Conservation (phyloP, 1,140 invertebrate genomes). For the Eubasilissa regina region DNA sequence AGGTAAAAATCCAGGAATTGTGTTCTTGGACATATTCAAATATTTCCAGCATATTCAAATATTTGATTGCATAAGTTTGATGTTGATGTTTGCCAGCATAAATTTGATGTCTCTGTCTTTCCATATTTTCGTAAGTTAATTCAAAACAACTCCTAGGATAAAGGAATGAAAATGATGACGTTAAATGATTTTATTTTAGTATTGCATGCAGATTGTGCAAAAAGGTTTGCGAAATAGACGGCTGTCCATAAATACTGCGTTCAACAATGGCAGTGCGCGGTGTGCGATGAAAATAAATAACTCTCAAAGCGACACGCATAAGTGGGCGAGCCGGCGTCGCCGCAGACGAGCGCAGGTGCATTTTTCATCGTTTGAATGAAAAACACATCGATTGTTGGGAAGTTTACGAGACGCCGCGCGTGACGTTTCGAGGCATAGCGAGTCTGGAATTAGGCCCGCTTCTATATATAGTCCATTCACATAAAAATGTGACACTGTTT, state of each 20-base stretch:
- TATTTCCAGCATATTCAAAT: too few species aligned
- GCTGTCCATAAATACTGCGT: neutral
- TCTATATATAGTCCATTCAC: constrained; percentile 8
- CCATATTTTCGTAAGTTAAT: too few species aligned
- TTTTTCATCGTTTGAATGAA: neutral
- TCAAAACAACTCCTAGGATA: neutral
- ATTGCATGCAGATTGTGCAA: too few species aligned
- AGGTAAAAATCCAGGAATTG: too few species aligned
- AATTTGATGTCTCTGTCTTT: too few species aligned
- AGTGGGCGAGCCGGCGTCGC: neutral
- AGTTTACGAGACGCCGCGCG: neutral
- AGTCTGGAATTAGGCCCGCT: neutral
- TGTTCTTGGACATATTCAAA: too few species aligned
- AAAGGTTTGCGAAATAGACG: neutral
- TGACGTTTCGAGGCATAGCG: neutral
- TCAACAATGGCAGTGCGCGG: neutral
- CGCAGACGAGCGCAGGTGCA: neutral
- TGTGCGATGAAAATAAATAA: neutral
- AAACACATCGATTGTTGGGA: neutral
- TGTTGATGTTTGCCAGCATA: too few species aligned
- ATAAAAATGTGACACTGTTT: too few species aligned
- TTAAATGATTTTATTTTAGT: neutral
- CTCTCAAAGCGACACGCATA: neutral
- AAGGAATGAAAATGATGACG: neutral
- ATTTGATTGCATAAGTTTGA: too few species aligned